A percentile compares a stretch with the other conserved stretches of the same genome.
Conservation (phyloP, 1,140 invertebrate genomes). For the Hypothenemus hampei region DNA sequence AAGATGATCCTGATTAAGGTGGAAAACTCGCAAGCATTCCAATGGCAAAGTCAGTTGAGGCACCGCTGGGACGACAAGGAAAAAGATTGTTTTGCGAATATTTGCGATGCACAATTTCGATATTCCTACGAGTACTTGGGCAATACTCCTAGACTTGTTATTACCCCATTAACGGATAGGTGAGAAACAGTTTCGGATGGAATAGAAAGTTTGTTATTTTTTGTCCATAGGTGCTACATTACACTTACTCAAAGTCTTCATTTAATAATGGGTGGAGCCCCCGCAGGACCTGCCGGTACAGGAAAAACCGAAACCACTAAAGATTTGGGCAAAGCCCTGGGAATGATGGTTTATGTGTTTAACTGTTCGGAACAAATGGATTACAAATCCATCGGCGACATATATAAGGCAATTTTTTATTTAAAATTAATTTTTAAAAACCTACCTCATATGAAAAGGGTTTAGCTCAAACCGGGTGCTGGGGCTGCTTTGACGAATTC, state of each 20-base stretch:
- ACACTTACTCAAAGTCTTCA: slow-evolving; percentile 84
- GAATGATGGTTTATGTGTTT: slow-evolving; percentile 93
- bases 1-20: slow-evolving; percentile 79
- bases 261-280: slow-evolving; percentile 87
- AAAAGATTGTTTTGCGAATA: slow-evolving; percentile 86
- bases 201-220: neutral
- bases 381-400: slow-evolving; percentile 87
- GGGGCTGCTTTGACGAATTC: slow-evolving; percentile 95
- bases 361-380: slow-evolving; percentile 97
- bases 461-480: slow-evolving; percentile 86
- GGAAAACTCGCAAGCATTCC: slow-evolving; percentile 76
- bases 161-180: slow-evolving; percentile 80
- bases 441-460: slow-evolving; percentile 48
- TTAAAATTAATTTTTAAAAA: neutral
- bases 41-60: slow-evolving; percentile 87
- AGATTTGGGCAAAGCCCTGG: slow-evolving; percentile 83
- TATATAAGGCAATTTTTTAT: slow-evolving; percentile 59
- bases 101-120: slow-evolving; percentile 81
- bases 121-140: slow-evolving; percentile 80
- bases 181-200: slow-evolving; percentile 4
- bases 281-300: slow-evolving; percentile 80
- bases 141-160: slow-evolving; percentile 75
- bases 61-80: slow-evolving; percentile 81
- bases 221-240: slow-evolving; percentile 64
- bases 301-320: slow-evolving; percentile 94